Conservation (phyloP, 2,888 invertebrate genomes). For the Cheilosia variabilis region DNA sequence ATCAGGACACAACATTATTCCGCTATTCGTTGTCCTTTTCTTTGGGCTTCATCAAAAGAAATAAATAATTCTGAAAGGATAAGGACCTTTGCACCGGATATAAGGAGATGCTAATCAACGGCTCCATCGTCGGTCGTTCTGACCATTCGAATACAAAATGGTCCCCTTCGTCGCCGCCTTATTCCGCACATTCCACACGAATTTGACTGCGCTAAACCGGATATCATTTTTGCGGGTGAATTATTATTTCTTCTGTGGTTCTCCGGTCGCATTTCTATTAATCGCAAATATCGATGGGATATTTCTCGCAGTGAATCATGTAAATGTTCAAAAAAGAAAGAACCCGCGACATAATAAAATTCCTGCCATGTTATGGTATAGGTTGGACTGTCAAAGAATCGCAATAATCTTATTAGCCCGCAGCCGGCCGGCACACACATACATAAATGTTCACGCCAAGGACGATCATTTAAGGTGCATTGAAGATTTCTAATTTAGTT, state of each 20-base stretch:
- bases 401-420: constrained; percentile 60
- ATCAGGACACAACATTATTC: constrained; percentile 52
- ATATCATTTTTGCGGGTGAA: constrained; percentile 71
- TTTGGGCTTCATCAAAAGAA: constrained; percentile 67
- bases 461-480: constrained; percentile 66
- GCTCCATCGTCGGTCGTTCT: constrained; percentile 14
- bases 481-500: constrained; percentile 71
- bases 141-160: constrained; percentile 12
- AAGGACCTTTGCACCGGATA: constrained; percentile 72
- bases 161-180: neutral
- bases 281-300: constrained; percentile 60
- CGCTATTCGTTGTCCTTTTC: constrained; percentile 50
- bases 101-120: constrained; percentile 74
- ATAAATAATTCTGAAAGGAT: constrained; percentile 74
- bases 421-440: neutral
- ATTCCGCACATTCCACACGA: neutral
- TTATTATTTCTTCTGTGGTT: constrained; percentile 57
- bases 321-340: constrained; percentile 54
- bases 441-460: neutral
- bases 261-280: constrained; percentile 35
- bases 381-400: constrained; percentile 38
- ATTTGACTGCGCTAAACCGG: constrained; percentile 61
- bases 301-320: constrained; percentile 72
- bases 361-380: neutral
- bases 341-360: constrained; percentile 30